Conservation (phyloP, 2,888 invertebrate species). For the Antitype chi region DNA sequence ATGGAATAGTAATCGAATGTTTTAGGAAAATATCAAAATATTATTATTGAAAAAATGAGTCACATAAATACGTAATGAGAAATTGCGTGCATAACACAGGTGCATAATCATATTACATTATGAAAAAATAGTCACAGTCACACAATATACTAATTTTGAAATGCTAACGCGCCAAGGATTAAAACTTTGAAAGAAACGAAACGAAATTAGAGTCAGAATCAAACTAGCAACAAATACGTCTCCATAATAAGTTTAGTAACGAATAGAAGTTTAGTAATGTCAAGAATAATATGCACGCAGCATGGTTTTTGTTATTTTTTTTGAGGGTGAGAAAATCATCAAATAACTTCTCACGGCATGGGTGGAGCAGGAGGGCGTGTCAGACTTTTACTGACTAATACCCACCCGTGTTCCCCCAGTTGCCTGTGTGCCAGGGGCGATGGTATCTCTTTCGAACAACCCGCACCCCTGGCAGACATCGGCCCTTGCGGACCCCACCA, state of each 20-base stretch:
- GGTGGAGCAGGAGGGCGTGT: too few species aligned
- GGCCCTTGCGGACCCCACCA: too few species aligned
- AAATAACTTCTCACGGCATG: too few species aligned
- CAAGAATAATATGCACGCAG: background rate
- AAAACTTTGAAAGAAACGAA: slow-evolving; percentile 1
- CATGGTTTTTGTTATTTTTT: background rate
- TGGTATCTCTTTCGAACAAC: too few species aligned
- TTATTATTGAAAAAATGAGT: accelerated
- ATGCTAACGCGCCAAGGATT: background rate
- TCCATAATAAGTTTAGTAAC: too few species aligned
- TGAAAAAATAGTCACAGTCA: background rate
- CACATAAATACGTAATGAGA: background rate
- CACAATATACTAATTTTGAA: background rate
- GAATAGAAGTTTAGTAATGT: too few species aligned
- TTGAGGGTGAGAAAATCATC: too few species aligned
- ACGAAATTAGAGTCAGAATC: background rate
- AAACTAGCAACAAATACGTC: background rate
- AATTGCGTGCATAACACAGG: background rate
- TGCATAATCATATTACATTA: background rate
- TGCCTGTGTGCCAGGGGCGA: too few species aligned
- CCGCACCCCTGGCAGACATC: too few species aligned
- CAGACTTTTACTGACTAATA: too few species aligned
- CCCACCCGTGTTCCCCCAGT: too few species aligned
- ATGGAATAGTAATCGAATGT: slow-evolving; percentile 19
- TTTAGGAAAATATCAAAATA: background rate